These are phyloP conservation scores for Furcula furcula DNA, from an alignment of 2,888 invertebrate species.

Conservation along the genomic window DNA sequence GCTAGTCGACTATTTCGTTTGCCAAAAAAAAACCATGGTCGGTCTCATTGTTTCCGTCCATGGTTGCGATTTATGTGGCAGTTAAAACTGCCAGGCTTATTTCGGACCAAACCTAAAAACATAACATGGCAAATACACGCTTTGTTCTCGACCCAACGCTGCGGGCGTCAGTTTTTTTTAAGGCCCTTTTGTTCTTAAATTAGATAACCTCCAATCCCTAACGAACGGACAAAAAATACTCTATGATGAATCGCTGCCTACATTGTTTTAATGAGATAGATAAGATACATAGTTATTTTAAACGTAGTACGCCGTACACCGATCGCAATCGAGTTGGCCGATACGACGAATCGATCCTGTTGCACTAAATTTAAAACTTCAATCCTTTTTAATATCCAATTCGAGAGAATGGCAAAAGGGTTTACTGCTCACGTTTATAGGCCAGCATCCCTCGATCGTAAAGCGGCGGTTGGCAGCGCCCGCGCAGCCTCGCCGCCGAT, in stretches of 20 bases:
- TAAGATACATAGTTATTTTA: conserved; percentile 16
- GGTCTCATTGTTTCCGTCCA: conserved; percentile 68
- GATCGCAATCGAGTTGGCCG: conserved; percentile 17
- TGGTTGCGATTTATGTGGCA: conserved; percentile 72
- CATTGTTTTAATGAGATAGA: conserved; percentile 39
- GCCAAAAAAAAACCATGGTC: conserved; percentile 53
- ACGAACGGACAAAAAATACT: conserved; percentile 50
- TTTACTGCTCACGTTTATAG: conserved; percentile 53
- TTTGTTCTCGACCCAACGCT: conserved; percentile 64
- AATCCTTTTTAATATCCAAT: conserved; percentile 33
- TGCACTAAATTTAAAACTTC: conserved; percentile 24
- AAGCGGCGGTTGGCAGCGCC: conserved; percentile 43
- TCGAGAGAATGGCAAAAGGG: conserved; percentile 40
- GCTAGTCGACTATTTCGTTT: conserved; percentile 48
- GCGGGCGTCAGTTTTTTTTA: conserved; percentile 59
- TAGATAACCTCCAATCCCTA: conserved; percentile 64
- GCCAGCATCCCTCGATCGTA: conserved; percentile 56
- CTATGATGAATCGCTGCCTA: conserved; percentile 56
- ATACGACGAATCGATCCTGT: conserved; percentile 22
- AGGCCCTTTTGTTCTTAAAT: conserved; percentile 73
- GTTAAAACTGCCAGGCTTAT: conserved; percentile 60
- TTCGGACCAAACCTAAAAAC: conserved; percentile 55
- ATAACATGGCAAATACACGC: conserved; percentile 59
- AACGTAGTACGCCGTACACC: conserved; percentile 7
- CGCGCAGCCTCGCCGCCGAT: conserved; percentile 34